Evolutionary conservation across 2,113 vertebrate genomes (phyloP).

Genomic region (Lota lota): DNA sequence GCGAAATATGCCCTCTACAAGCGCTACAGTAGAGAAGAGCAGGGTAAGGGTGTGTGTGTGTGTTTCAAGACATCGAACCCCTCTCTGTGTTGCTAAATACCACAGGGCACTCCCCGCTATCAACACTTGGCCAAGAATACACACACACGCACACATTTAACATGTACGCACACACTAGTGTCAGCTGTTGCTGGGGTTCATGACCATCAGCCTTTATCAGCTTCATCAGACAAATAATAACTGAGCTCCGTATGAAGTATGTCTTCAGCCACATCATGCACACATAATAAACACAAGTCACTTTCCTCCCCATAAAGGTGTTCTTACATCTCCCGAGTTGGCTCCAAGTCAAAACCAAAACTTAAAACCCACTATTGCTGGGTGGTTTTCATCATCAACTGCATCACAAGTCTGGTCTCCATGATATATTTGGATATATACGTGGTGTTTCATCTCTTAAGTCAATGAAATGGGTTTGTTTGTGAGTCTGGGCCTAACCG

Average conservation of each 20-base stretch:
- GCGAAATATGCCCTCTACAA: conserved; percentile 96
- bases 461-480: no score
- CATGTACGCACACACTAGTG: conserved; percentile 2
- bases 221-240: neutral
- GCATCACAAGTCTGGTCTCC: no score
- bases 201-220: neutral
- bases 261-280: no score
- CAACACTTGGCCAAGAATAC: conserved; percentile 24
- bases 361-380: no score
- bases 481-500: no score
- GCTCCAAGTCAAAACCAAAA: no score
- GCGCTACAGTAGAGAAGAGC: conserved; percentile 87
- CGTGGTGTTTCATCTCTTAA: no score
- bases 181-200: conserved; percentile 41
- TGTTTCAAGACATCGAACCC: conserved; percentile 17
- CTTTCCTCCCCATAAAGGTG: no score
- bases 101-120: conserved; percentile 38
- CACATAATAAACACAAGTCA: neutral
- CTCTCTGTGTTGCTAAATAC: conserved; percentile 25
- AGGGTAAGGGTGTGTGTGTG: conserved; percentile 74
- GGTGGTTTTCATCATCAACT: no score
- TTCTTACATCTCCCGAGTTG: no score
- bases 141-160: conserved; percentile 9
- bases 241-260: neutral
- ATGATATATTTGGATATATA: no score